phyloP scores from a whole-genome alignment of 2,888 invertebrate genomes.

The Odontomyia ornata region DNA sequence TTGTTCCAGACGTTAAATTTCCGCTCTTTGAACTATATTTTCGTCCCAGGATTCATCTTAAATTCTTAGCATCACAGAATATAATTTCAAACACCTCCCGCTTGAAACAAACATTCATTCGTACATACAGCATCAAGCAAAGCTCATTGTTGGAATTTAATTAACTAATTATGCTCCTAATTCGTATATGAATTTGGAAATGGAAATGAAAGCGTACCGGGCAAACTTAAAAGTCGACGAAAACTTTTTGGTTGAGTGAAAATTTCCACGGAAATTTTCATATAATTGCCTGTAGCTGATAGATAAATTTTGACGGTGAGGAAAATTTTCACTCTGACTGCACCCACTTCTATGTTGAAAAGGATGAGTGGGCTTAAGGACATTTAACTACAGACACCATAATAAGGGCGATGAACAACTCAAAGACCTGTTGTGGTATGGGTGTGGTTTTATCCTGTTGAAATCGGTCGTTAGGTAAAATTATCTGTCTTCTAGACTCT shows the following conservation, averaged over 20 bases:
- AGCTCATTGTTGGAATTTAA: constrained; percentile 14
- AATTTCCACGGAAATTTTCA: constrained; percentile 30
- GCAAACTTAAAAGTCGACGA: constrained; percentile 9
- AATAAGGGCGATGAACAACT: neutral
- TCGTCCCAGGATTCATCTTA: constrained; percentile 1
- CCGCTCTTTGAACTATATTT: no score
- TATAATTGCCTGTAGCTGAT: neutral
- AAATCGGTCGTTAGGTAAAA: neutral
- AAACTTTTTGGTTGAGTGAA: constrained; percentile 1
- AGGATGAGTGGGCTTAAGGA: neutral
- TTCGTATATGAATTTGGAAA: constrained; percentile 28
- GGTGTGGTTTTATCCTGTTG: neutral
- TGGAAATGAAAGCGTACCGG: constrained; percentile 12
- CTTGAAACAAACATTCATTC: neutral
- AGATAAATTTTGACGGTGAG: neutral
- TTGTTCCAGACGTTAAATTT: no score
- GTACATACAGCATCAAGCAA: neutral
- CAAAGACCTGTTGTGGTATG: neutral
- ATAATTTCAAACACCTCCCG: constrained; percentile 1
- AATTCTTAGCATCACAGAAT: neutral
- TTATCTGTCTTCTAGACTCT: neutral
- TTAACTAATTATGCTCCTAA: constrained; percentile 39
- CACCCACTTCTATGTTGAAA: neutral
- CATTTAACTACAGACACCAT: neutral
- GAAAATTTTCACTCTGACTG: neutral